Evolutionary conservation across 2,888 invertebrate species (phyloP).

Genomic region (Biston betularia): DNA sequence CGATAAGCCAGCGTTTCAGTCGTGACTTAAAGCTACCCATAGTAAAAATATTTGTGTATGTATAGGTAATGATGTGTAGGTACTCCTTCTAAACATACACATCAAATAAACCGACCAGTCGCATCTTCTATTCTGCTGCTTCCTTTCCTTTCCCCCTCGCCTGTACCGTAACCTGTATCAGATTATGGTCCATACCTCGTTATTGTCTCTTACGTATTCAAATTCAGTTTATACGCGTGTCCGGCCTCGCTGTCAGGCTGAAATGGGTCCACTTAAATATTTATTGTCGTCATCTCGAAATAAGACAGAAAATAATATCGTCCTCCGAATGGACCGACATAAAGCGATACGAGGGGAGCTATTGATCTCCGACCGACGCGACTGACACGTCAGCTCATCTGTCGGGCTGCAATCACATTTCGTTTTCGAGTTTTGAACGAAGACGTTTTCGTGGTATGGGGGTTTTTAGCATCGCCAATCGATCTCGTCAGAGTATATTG

Average conservation of each 20-base stretch:
- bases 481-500: no score
- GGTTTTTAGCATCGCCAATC: no score
- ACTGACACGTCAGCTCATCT: slow-evolving; percentile 8
- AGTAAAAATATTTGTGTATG: no score
- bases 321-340: slow-evolving; percentile 16
- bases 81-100: no score
- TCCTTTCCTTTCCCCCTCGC: background rate
- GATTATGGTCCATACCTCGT: slow-evolving; percentile 21
- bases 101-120: no score
- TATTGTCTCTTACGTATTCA: slow-evolving; percentile 36
- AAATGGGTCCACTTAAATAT: slow-evolving; percentile 43
- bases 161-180: slow-evolving; percentile 9
- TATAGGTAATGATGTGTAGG: no score
- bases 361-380: slow-evolving; percentile 14
- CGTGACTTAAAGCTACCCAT: no score
- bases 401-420: slow-evolving; percentile 6
- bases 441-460: slow-evolving; percentile 7
- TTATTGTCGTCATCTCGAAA: slow-evolving; percentile 37
- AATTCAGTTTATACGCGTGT: slow-evolving; percentile 39
- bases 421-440: slow-evolving; percentile 11
- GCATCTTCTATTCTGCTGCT: background rate
- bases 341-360: slow-evolving; percentile 15
- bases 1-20: no score
- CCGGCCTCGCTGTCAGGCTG: slow-evolving; percentile 39
- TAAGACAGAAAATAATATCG: slow-evolving; percentile 35